Percentiles rank a stretch among this genome's conserved stretches.
Evolutionary conservation across 2,888 invertebrate species (phyloP).

Genomic region (Pseudeuparius sepicola): DNA sequence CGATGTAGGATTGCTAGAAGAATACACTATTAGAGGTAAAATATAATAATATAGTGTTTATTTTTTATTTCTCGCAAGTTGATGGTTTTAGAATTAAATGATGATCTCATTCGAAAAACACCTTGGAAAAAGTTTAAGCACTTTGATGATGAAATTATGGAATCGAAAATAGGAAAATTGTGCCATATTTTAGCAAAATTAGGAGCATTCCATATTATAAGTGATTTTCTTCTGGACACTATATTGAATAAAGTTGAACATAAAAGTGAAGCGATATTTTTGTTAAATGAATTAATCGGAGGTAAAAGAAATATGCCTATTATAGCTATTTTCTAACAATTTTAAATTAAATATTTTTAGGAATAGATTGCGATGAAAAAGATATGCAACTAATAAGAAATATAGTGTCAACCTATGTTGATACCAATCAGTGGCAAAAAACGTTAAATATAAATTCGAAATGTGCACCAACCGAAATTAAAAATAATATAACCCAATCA

Average conservation of each 20-base stretch:
- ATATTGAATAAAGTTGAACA: conserved; percentile 43
- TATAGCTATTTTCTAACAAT: too few species aligned
- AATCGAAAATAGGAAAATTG: conserved; percentile 46
- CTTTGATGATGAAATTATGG: conserved; percentile 42
- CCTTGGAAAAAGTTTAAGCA: conserved; percentile 59
- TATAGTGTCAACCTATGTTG: conserved; percentile 1
- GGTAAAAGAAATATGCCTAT: conserved; percentile 19
- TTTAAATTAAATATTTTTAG: too few species aligned
- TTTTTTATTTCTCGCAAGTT: neutral
- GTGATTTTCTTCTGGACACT: conserved; percentile 52
- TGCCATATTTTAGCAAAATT: conserved; percentile 42
- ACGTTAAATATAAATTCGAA: too few species aligned
- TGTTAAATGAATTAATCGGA: conserved; percentile 44
- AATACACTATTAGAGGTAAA: conserved; percentile 31
- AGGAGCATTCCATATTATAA: conserved; percentile 47
- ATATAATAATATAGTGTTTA: neutral
- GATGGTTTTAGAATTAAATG: conserved; percentile 35
- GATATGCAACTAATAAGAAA: too few species aligned
- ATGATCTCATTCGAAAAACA: conserved; percentile 33
- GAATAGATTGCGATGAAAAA: too few species aligned
- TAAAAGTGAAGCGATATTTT: conserved; percentile 50
- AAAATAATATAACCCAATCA: conserved; percentile 53
- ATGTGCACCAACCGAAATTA: conserved; percentile 41
- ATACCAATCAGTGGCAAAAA: too few species aligned
- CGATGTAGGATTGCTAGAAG: conserved; percentile 44